Evolutionary conservation across 2,888 invertebrate genomes (phyloP).

Genomic region (Lissocephala sabroskyi): DNA sequence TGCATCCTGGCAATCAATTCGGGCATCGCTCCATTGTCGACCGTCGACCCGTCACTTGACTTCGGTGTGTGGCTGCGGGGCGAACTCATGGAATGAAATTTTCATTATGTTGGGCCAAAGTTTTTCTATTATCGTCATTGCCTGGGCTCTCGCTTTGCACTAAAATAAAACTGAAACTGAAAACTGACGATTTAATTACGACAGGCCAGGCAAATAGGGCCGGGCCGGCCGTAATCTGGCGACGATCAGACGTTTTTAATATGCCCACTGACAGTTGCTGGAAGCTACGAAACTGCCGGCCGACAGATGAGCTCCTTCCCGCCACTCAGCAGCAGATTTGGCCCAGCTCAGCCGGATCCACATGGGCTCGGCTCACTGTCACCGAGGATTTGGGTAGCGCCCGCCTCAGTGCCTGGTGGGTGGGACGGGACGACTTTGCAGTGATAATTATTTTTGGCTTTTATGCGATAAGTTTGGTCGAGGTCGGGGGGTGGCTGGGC

Average conservation of each 20-base stretch:
- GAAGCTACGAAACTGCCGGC: conserved; percentile 25
- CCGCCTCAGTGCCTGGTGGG: background rate
- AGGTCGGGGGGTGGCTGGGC: background rate
- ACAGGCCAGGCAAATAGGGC: conserved; percentile 16
- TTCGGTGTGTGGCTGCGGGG: no score
- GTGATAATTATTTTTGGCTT: conserved; percentile 65
- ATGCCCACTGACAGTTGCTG: conserved; percentile 47
- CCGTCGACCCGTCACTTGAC: background rate
- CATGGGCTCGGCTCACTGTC: conserved; percentile 2
- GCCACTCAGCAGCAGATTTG: conserved; percentile 20
- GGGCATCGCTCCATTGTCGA: no score
- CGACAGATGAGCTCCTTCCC: background rate
- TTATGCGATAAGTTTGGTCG: conserved; percentile 55
- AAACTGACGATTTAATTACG: conserved; percentile 57
- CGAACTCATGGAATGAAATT: no score
- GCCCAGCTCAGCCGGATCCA: conserved; percentile 6
- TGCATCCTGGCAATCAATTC: background rate
- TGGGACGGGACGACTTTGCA: conserved; percentile 15
- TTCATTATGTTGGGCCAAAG: conserved; percentile 24
- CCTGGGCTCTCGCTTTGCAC: conserved; percentile 22
- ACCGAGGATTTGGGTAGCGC: conserved; percentile 1
- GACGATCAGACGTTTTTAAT: conserved; percentile 57
- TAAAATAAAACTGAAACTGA: conserved; percentile 50
- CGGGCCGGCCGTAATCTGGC: conserved; percentile 39
- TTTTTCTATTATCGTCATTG: conserved; percentile 9